Base-by-base conservation (phyloP, 2,797 vertebrate species). In the Tarsius wallacei region DNA sequence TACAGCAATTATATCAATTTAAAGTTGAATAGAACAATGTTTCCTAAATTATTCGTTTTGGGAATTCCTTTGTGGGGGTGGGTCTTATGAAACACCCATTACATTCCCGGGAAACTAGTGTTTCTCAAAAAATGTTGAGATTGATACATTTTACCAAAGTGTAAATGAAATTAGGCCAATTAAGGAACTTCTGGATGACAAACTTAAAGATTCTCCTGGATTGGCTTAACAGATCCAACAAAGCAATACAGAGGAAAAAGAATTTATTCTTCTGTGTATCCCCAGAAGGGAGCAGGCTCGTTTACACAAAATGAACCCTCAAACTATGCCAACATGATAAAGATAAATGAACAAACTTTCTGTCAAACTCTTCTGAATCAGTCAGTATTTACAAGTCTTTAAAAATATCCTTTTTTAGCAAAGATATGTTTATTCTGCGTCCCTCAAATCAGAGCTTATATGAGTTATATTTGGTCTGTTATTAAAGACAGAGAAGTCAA, bases 161-260 rank as follows among this genome's bases (percentile, higher is more conserved):
- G 70, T 77, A 91, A 94, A 70, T 55, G 82, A 77, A 96, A 83
- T 70, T 64, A 61, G n/a, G 17, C 33, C 33, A 59, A 33, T 5
- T 70, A 2, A 24, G 36, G 59, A 57, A 47, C 9, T 61, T 55
- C 68, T 94, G 19, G 70, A 83, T 31, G 61, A 49, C 1, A 82
- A 31, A 15, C 8, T 47, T 59, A 76, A 87, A 87, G 15, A 24
- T 77, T 87, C 14, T 91, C 28, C 28, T 77, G 6, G 24, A 16
- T 17, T 82, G 26, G n/a, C 21, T 76, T 53, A 47, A 59, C 7
- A 94, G 59, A 70, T 61, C 13, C 55, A 33, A 91, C 10, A 61
- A 74, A 70, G 53, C 2, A 21, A 61, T 22, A 51, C 2, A 22
- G 0, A 76, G 22, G n/a, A 14, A 55, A 81, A 91, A 63, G 8